Evolutionary conservation across 1,140 invertebrate genomes (phyloP).

Genomic region (Maniola jurtina): DNA sequence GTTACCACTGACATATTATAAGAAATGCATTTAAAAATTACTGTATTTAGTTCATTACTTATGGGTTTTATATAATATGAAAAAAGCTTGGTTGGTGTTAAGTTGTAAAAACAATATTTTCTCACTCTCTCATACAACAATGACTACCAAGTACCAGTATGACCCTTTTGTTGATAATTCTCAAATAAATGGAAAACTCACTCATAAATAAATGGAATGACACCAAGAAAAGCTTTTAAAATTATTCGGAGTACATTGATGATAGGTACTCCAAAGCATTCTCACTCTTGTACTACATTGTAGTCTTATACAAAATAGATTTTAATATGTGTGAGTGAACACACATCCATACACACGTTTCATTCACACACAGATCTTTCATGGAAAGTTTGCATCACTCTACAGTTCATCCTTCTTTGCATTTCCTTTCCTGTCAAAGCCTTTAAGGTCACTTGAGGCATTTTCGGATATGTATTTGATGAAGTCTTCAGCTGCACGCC

Average conservation of each 20-base stretch:
- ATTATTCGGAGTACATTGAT: not conserved
- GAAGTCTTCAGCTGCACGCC: conserved; percentile 96
- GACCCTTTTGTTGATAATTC: conserved; percentile 18
- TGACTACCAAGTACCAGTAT: not conserved
- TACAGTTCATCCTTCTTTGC: conserved; percentile 88
- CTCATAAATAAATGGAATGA: conserved; percentile 28
- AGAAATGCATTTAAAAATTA: conserved; percentile 74
- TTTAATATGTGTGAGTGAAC: conserved; percentile 12
- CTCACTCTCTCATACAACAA: conserved; percentile 27
- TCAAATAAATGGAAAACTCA: conserved; percentile 18
- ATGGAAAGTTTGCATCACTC: conserved; percentile 63
- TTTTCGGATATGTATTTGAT: conserved; percentile 97
- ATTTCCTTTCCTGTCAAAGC: conserved; percentile 93
- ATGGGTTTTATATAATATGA: conserved; percentile 30
- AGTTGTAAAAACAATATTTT: conserved; percentile 16
- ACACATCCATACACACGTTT: conserved; percentile 33
- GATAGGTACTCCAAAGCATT: not conserved
- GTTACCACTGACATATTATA: conserved; percentile 54
- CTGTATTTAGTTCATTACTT: conserved; percentile 59
- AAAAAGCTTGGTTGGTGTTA: conserved; percentile 6
- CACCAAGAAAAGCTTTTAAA: conserved; percentile 2
- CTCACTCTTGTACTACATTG: not conserved
- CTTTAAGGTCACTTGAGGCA: conserved; percentile 92
- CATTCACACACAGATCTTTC: conserved; percentile 70
- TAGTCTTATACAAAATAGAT: conserved; percentile 12